phyloP scores from a whole-genome alignment of 2,888 invertebrate species.

The Tuta absoluta region DNA sequence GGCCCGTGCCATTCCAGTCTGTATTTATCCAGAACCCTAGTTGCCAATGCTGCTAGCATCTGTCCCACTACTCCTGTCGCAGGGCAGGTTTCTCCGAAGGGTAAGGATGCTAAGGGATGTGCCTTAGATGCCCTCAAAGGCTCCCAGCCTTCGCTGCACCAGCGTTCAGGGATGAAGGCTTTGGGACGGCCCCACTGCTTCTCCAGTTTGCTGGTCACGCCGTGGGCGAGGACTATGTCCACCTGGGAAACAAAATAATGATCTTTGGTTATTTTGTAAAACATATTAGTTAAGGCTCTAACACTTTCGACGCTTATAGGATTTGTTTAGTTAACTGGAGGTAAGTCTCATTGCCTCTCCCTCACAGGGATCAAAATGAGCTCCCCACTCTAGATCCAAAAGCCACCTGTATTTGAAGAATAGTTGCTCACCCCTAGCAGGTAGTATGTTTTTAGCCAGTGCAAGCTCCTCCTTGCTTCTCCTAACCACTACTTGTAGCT shows the following conservation, averaged over 20 bases:
- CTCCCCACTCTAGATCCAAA: constrained; percentile 52
- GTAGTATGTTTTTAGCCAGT: constrained; percentile 67
- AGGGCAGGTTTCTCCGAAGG: constrained; percentile 68
- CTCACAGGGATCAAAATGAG: constrained; percentile 57
- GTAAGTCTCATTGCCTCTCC: constrained; percentile 63
- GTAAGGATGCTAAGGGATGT: constrained; percentile 61
- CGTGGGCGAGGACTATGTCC: constrained; percentile 73
- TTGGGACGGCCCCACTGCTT: constrained; percentile 67
- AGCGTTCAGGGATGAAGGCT: constrained; percentile 70
- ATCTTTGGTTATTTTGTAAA: background rate
- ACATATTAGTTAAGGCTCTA: no score
- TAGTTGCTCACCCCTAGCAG: constrained; percentile 63
- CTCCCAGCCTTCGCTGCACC: constrained; percentile 63
- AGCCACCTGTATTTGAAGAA: constrained; percentile 60
- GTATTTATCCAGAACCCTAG: constrained; percentile 62
- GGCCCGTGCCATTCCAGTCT: constrained; percentile 76
- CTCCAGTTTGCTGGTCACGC: constrained; percentile 65
- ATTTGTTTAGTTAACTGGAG: no score
- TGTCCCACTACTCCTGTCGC: constrained; percentile 57
- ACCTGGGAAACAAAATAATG: constrained; percentile 48
- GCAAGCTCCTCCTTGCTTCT: constrained; percentile 54
- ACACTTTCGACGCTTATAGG: no score
- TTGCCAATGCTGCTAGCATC: constrained; percentile 59
- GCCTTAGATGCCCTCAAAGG: constrained; percentile 63
- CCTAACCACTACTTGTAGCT: constrained; percentile 60